Conservation (phyloP, 2,888 invertebrate species). For the Odontocerum albicorne region DNA sequence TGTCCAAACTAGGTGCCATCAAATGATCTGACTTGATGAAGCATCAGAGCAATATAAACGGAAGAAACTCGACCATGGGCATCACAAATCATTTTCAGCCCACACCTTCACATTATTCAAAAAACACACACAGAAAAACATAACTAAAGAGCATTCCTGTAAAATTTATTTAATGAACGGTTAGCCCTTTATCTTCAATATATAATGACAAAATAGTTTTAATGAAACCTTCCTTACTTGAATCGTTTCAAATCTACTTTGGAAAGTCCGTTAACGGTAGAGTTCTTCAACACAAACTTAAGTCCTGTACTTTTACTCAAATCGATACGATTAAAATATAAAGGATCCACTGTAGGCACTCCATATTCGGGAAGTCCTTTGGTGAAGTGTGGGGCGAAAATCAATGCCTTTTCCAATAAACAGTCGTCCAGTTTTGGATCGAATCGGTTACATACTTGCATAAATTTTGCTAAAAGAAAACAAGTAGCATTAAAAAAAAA, state of each 20-base stretch:
- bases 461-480: conserved; percentile 48
- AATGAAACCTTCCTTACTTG: conserved; percentile 10
- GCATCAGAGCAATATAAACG: no score
- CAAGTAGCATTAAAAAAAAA: no score
- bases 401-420: conserved; percentile 45
- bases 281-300: conserved; percentile 50
- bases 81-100: background rate
- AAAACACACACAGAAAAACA: background rate
- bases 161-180: background rate
- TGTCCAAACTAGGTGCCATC: background rate
- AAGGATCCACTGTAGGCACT: conserved; percentile 50
- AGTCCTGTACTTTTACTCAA: conserved; percentile 46
- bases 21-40: no score
- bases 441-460: conserved; percentile 44
- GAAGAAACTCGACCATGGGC: no score
- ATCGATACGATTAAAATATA: conserved; percentile 44
- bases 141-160: background rate
- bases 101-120: no score
- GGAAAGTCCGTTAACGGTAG: conserved; percentile 51
- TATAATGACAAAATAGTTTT: background rate
- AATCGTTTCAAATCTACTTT: conserved; percentile 32
- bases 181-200: background rate
- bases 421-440: conserved; percentile 43
- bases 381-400: conserved; percentile 45
- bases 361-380: conserved; percentile 49